These are phyloP conservation scores for Psix sp. DNA, from an alignment of 1,140 invertebrate species.

Conservation along the genomic window DNA sequence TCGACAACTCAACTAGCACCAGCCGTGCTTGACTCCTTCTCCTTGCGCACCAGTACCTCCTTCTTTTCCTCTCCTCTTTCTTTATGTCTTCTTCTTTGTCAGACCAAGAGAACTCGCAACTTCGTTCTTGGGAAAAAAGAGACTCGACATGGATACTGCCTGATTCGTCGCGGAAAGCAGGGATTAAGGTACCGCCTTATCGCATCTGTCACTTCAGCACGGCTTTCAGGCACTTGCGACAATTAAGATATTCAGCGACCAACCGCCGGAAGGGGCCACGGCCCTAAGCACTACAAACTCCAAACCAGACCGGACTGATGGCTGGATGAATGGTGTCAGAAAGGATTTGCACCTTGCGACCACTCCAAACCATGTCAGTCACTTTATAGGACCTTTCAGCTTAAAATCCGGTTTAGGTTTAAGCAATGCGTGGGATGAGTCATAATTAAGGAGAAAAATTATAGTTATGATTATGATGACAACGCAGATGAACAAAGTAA, in stretches of 20 bases:
- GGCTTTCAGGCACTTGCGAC: constrained; percentile 34
- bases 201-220: constrained; percentile 35
- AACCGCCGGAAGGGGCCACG: background rate
- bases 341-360: constrained; percentile 40
- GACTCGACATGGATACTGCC: constrained; percentile 17
- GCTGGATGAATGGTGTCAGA: constrained; percentile 34
- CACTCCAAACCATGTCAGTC: constrained; percentile 24
- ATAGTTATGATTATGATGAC: constrained; percentile 23
- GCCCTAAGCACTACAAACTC: constrained; percentile 8
- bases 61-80: constrained; percentile 33
- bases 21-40: constrained; percentile 67
- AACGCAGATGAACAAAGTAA: background rate
- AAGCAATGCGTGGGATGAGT: constrained; percentile 7
- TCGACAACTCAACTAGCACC: constrained; percentile 78
- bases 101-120: constrained; percentile 6
- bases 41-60: constrained; percentile 43
- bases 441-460: constrained; percentile 6
- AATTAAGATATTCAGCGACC: constrained; percentile 46
- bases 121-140: constrained; percentile 8
- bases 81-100: constrained; percentile 34
- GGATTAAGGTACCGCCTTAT: constrained; percentile 48
- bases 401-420: constrained; percentile 19
- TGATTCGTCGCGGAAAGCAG: constrained; percentile 39
- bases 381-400: constrained; percentile 19
- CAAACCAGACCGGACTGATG: constrained; percentile 35